A percentile compares a stretch with the other conserved stretches of the same genome.
phyloP scores from a whole-genome alignment of 2,113 vertebrate genomes.

The Ptychochromis oligacanthus region DNA sequence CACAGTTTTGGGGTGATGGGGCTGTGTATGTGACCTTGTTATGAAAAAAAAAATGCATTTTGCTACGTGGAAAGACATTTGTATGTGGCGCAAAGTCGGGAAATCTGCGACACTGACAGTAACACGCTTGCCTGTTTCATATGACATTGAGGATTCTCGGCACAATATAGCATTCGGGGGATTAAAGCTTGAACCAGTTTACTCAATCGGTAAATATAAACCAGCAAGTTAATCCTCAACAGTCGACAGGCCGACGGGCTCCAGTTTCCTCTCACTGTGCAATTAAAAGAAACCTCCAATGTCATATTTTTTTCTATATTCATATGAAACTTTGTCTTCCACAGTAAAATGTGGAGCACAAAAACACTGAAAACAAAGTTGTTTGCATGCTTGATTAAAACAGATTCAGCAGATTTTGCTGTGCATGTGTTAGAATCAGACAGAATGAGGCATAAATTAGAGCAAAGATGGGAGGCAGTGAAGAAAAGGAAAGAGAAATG shows the following conservation, averaged over 20 bases:
- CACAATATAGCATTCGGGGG: neutral
- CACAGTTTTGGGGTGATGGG: neutral
- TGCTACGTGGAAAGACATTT: too few species aligned
- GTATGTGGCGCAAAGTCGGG: neutral
- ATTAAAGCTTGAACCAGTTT: constrained; percentile 52
- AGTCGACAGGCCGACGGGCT: neutral
- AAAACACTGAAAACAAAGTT: neutral
- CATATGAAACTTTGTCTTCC: neutral
- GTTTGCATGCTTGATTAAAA: neutral
- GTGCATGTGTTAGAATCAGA: neutral
- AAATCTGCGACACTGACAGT: neutral
- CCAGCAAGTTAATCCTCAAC: constrained; percentile 45
- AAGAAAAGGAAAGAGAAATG: neutral
- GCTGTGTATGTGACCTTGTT: neutral
- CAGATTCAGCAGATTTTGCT: too few species aligned
- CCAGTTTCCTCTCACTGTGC: constrained; percentile 1
- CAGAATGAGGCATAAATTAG: neutral
- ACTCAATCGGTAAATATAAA: constrained; percentile 29
- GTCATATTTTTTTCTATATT: neutral
- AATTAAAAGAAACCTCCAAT: neutral
- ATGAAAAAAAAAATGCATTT: too few species aligned
- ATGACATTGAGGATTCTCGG: neutral
- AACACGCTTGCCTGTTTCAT: neutral
- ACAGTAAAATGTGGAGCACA: neutral
- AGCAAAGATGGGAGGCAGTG: neutral